A percentile compares a stretch with the other conserved stretches of the same genome.
These are phyloP conservation scores for Lysandra bellargus DNA, from an alignment of 2,888 invertebrate genomes.

Conservation along the genomic window DNA sequence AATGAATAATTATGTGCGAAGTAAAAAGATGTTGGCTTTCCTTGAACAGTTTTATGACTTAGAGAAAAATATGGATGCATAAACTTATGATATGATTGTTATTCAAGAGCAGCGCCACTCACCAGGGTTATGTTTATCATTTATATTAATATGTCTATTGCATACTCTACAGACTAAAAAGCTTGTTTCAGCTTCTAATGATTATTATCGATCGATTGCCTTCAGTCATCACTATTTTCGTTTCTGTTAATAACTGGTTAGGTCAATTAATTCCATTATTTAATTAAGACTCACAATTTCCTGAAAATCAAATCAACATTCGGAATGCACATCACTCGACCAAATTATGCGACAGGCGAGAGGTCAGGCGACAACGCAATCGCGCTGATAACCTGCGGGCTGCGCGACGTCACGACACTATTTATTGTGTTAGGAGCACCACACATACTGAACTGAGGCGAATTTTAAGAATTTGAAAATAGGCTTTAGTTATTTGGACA, in stretches of 20 bases:
- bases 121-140: not conserved
- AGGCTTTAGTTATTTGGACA: not conserved
- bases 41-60: not conserved
- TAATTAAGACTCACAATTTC: not conserved
- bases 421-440: slow-evolving; percentile 9
- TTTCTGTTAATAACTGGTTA: too few species aligned
- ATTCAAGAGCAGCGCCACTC: not conserved
- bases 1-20: slow-evolving; percentile 37
- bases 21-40: slow-evolving; percentile 11
- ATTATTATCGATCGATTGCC: not conserved
- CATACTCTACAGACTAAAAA: too few species aligned
- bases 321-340: slow-evolving; percentile 3
- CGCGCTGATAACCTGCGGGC: slow-evolving; percentile 44
- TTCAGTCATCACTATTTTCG: not conserved
- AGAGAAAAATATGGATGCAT: not conserved
- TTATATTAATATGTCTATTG: too few species aligned
- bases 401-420: slow-evolving; percentile 40
- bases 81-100: not conserved
- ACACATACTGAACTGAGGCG: not conserved
- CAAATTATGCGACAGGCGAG: slow-evolving; percentile 36
- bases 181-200: not conserved
- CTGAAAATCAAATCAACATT: not conserved
- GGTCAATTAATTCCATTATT: not conserved
- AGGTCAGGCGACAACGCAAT: slow-evolving; percentile 42
- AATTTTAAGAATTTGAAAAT: too few species aligned